A percentile compares a stretch with the other conserved stretches of the same genome.
phyloP scores from a whole-genome alignment of 2,113 vertebrate species.

The Seriola quinqueradiata region DNA sequence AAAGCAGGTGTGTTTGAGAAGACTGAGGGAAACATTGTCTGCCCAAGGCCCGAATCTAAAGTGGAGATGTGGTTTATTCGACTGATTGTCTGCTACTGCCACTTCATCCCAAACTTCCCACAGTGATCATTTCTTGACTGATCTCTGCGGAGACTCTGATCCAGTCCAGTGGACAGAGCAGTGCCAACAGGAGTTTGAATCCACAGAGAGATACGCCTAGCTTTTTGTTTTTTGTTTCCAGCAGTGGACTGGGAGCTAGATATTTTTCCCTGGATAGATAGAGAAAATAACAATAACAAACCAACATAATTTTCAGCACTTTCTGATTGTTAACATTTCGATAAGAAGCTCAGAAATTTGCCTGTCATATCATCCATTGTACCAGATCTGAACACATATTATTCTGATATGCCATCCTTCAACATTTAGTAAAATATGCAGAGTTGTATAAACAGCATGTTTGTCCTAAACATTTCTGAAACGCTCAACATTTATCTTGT shows the following conservation, averaged over 20 bases:
- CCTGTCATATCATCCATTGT: too few species aligned
- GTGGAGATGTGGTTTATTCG: constrained; percentile 18
- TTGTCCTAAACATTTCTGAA: too few species aligned
- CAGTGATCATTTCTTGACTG: constrained; percentile 28
- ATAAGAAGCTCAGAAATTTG: not conserved
- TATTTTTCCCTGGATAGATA: not conserved
- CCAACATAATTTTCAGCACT: not conserved
- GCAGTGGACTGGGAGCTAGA: not conserved
- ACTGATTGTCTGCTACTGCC: constrained; percentile 4
- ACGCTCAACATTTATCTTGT: not conserved
- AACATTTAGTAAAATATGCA: too few species aligned
- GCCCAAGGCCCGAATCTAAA: constrained; percentile 8
- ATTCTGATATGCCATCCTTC: too few species aligned
- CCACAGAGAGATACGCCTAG: not conserved
- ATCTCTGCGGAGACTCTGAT: constrained; percentile 36
- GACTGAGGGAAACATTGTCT: not conserved
- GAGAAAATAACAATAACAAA: not conserved
- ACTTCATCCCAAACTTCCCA: constrained; percentile 27
- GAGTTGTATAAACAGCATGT: too few species aligned
- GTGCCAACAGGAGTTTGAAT: constrained; percentile 17
- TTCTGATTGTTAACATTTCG: not conserved
- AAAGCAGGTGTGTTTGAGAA: constrained; percentile 6
- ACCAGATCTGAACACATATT: too few species aligned
- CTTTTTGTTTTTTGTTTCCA: not conserved
- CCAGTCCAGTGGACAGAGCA: constrained; percentile 26